Percentiles rank a stretch among this genome's conserved stretches.
Conservation (phyloP, 2,113 vertebrate genomes). For the Corapipo altera region DNA sequence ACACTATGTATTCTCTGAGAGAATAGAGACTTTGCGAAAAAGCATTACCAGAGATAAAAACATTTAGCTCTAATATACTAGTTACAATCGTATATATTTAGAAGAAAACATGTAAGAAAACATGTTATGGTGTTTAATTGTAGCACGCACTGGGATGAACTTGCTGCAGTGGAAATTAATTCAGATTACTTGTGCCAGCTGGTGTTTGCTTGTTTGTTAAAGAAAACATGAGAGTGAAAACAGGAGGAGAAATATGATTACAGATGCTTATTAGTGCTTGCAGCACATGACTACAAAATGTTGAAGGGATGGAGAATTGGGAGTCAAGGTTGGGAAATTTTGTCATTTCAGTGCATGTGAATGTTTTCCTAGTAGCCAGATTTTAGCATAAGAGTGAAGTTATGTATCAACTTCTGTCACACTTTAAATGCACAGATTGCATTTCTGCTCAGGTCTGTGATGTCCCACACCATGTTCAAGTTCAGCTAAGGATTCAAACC, state of each 20-base stretch:
- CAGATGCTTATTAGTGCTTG: not conserved
- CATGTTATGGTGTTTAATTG: not conserved
- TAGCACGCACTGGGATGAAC: not conserved
- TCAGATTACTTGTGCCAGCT: not conserved
- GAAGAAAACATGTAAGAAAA: not conserved
- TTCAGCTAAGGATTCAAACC: not conserved
- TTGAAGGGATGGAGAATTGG: fast-evolving
- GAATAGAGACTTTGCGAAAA: not conserved
- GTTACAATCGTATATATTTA: not conserved
- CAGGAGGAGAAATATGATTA: not conserved
- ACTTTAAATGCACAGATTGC: not conserved
- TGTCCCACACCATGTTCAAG: not conserved
- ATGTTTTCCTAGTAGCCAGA: not conserved
- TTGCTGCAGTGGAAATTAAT: not conserved
- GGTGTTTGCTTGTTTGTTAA: not conserved
- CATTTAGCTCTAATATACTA: not conserved
- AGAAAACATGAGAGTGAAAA: not conserved
- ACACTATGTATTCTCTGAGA: not conserved
- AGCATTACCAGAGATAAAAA: not conserved
- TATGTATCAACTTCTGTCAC: not conserved
- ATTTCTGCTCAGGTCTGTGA: not conserved
- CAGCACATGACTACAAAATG: not conserved
- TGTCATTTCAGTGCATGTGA: not conserved
- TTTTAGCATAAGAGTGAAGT: not conserved
- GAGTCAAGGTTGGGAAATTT: not conserved